Percentiles rank a stretch among this genome's conserved stretches.
Evolutionary conservation across 1,140 invertebrate species (phyloP).

Genomic region (Plectrocnemia conspersa): DNA sequence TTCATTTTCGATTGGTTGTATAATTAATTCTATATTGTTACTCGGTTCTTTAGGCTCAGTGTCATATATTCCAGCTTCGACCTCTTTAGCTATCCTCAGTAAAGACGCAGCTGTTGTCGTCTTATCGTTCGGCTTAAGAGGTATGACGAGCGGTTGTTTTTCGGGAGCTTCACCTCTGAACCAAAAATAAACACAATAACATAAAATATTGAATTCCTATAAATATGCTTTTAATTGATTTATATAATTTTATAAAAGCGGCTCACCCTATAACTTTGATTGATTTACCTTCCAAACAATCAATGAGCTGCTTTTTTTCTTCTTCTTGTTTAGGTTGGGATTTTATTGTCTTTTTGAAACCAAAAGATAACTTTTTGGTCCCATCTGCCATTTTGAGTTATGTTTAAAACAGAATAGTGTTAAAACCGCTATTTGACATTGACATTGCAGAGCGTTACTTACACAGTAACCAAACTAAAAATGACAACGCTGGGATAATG

Average conservation of each 20-base stretch:
- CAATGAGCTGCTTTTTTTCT: slow-evolving; percentile 61
- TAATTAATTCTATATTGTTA: background rate
- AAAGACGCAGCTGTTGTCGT: slow-evolving; percentile 53
- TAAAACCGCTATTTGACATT: too few species aligned
- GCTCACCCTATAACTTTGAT: slow-evolving; percentile 68
- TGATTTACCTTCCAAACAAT: slow-evolving; percentile 67
- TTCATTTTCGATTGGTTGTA: slow-evolving; percentile 39
- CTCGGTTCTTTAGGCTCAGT: slow-evolving; percentile 28
- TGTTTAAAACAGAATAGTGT: too few species aligned
- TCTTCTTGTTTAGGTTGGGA: slow-evolving; percentile 48
- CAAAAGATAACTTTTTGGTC: slow-evolving; percentile 70
- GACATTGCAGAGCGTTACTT: too few species aligned
- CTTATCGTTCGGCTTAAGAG: slow-evolving; percentile 52
- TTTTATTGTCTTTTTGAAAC: slow-evolving; percentile 67
- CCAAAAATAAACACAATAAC: slow-evolving; percentile 34
- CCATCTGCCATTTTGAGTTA: slow-evolving; percentile 4
- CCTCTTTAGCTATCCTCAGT: slow-evolving; percentile 45
- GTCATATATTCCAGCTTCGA: slow-evolving; percentile 43
- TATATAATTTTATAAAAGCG: slow-evolving; percentile 19
- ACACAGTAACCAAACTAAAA: too few species aligned
- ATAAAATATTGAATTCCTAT: slow-evolving; percentile 15
- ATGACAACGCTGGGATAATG: too few species aligned
- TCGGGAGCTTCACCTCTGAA: slow-evolving; percentile 52
- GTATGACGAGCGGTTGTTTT: slow-evolving; percentile 58
- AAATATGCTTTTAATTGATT: slow-evolving; percentile 1